Evolutionary conservation across 1,140 invertebrate genomes (phyloP).

Genomic region (Drosophila repleta): DNA sequence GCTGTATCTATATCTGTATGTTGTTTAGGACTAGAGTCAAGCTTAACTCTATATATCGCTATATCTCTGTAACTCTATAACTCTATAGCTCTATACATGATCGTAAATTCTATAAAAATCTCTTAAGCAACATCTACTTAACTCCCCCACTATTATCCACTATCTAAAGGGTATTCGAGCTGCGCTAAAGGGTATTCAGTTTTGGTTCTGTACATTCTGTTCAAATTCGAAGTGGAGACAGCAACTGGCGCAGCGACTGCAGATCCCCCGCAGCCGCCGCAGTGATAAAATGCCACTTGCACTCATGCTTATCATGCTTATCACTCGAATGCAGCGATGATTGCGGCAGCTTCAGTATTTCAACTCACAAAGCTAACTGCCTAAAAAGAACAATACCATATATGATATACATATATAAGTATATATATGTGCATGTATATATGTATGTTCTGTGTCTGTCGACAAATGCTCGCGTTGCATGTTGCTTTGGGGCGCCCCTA

Average conservation of each 20-base stretch:
- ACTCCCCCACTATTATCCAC: no score
- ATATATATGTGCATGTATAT: neutral
- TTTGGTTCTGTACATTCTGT: neutral
- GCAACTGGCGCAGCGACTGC: no score
- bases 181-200: neutral
- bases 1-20: no score
- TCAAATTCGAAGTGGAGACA: no score
- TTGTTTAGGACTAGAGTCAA: no score
- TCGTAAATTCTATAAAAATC: no score
- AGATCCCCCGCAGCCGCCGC: neutral
- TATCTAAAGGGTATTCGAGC: no score
- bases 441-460: neutral
- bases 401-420: neutral
- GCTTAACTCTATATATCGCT: no score
- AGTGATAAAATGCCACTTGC: conserved; percentile 1
- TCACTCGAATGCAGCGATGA: neutral
- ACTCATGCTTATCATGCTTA: no score
- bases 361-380: conserved; percentile 1
- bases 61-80: no score
- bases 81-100: no score
- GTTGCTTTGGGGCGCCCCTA: neutral
- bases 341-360: neutral
- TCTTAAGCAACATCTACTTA: no score
- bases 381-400: neutral
- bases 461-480: conserved; percentile 8